Evolutionary conservation across 2,797 vertebrate species (phyloP), one percentile per base, ranked within the genome.

Genomic region (Anomalospiza imberbis): DNA sequence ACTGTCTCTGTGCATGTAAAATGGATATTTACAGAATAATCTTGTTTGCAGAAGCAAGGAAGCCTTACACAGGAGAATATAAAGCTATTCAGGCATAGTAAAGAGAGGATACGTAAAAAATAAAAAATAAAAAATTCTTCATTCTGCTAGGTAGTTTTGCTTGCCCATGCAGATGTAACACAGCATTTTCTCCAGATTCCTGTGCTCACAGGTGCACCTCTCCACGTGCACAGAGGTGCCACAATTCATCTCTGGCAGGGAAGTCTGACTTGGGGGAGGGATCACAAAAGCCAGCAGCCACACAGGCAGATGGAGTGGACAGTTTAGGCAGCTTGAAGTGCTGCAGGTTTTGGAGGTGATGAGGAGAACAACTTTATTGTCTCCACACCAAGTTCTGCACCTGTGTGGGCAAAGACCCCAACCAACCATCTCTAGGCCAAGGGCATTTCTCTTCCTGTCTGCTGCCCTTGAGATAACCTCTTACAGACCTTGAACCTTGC

Each of bases 241-340:
- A 32, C 12, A 28, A 26, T 11, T 45, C 6, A 34, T 17, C 28
- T 51, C 57, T 81, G 61, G 32, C 26, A 61, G 31, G 15, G 26
- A 63, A 50, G 1, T 13, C 57, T 75, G 28, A 14, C 4, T 62
- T 20, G 24, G 36, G 13, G 48, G 19, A 67, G 10, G 4, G 17
- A 47, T 75, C 57, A 63, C 1, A 2, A 55, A 45, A 66, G 15
- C 4, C 38, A 74, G 38, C 61, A 85, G 32, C 31, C 38, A 26
- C 0, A 0, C 0, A 0, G 12, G 31, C 19, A 81, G 44, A 40
- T 45, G n/a, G n/a, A 71, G 18, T 14, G 48, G 16, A 7, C 1
- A 3, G 21, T 57, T 77, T 8, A 38, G 21, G 21, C 24, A 86
- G 10, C 17, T 18, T 76, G 60, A 76, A 67, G 11, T 5, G 4